A percentile compares a stretch with the other conserved stretches of the same genome.
Conservation (phyloP, 2,888 invertebrate genomes). For the Spodoptera littoralis region DNA sequence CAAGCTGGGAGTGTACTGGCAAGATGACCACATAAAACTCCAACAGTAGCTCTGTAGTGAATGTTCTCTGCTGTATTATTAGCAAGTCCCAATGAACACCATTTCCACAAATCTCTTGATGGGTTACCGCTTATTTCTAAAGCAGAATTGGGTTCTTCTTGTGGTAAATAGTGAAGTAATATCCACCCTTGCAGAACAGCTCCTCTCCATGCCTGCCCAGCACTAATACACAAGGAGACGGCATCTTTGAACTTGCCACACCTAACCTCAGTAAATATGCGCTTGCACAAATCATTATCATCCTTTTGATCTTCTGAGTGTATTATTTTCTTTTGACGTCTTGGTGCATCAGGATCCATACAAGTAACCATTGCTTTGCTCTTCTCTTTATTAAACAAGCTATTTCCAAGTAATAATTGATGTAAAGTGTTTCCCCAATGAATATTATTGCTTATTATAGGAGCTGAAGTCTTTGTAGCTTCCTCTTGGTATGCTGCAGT, state of each 20-base stretch:
- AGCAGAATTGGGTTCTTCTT: constrained; percentile 81
- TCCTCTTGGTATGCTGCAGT: constrained; percentile 95
- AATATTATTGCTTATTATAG: constrained; percentile 89
- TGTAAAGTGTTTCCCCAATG: constrained; percentile 98
- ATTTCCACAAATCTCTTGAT: constrained; percentile 94
- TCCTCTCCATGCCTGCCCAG: constrained; percentile 97
- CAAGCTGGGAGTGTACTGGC: constrained; percentile 93
- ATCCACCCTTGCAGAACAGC: constrained; percentile 97
- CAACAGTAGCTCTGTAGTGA: constrained; percentile 91
- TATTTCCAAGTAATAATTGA: constrained; percentile 89
- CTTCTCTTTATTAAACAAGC: constrained; percentile 84
- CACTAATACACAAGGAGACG: constrained; percentile 93
- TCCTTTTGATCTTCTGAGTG: constrained; percentile 97
- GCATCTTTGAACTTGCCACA: constrained; percentile 96
- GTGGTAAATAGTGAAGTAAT: constrained; percentile 95
- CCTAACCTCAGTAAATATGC: constrained; percentile 93
- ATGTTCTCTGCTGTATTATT: constrained; percentile 87
- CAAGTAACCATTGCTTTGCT: constrained; percentile 88
- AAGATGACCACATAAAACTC: constrained; percentile 95
- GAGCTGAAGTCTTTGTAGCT: constrained; percentile 80
- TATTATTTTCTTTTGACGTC: constrained; percentile 92
- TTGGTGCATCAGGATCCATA: constrained; percentile 97
- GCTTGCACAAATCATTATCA: constrained; percentile 85
- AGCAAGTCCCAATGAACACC: constrained; percentile 91
- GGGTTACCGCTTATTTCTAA: constrained; percentile 94